Conservation (phyloP, 1,140 invertebrate genomes). For the Cataglyphis hispanica region DNA sequence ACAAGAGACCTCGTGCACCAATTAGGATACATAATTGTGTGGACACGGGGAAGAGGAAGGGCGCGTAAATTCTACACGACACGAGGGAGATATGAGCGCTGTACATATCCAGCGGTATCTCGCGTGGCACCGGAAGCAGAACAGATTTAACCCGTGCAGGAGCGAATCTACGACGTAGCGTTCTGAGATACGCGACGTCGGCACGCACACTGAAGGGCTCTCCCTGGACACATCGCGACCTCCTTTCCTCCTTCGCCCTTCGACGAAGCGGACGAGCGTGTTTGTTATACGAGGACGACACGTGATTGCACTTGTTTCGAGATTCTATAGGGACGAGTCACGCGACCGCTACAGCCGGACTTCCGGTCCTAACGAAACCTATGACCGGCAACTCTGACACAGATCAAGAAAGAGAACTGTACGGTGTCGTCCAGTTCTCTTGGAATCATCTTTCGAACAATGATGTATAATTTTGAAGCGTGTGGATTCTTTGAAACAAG, state of each 20-base stretch:
- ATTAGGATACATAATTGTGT: slow-evolving; percentile 60
- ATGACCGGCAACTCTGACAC: slow-evolving; percentile 22
- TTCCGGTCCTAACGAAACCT: slow-evolving; percentile 53
- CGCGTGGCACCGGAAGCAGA: slow-evolving; percentile 67
- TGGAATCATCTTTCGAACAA: background rate
- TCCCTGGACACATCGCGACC: slow-evolving; percentile 15
- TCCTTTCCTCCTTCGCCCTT: background rate
- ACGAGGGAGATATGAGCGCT: slow-evolving; percentile 60
- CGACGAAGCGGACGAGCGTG: background rate
- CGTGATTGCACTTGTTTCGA: slow-evolving; percentile 58
- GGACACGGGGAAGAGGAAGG: slow-evolving; percentile 13
- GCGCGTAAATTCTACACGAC: slow-evolving; percentile 56
- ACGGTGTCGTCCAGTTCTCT: background rate
- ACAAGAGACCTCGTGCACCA: slow-evolving; percentile 47
- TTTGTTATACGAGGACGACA: slow-evolving; percentile 58
- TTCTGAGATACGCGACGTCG: slow-evolving; percentile 73
- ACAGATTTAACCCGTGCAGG: slow-evolving; percentile 71
- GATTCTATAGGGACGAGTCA: slow-evolving; percentile 61
- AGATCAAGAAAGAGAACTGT: slow-evolving; percentile 5
- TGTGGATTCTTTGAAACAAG: background rate
- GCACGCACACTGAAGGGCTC: slow-evolving; percentile 70
- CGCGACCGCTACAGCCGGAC: slow-evolving; percentile 60
- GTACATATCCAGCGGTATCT: slow-evolving; percentile 69
- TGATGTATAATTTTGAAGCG: background rate
- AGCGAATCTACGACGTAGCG: slow-evolving; percentile 71